Base-by-base conservation (phyloP, 2,797 vertebrate species). In the Okamejei kenojei region DNA sequence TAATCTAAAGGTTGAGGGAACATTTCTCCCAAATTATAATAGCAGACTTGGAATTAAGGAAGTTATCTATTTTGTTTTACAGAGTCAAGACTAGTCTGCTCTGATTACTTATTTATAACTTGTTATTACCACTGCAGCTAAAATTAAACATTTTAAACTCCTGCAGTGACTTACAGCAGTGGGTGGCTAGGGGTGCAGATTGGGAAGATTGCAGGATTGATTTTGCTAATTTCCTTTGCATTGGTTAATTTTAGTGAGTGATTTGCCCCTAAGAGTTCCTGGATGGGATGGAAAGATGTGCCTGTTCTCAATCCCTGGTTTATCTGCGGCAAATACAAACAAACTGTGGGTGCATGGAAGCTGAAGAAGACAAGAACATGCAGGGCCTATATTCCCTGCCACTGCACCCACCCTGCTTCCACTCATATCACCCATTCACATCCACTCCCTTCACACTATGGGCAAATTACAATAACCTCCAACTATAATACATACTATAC, bases 151-250 rank as follows among this genome's bases (percentile, higher is more conserved):
- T n/a, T n/a, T n/a, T n/a, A n/a, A 88, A 65, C 84, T 86, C 82
- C 63, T 19, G 61, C 63, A 65, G 82, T 86, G 8, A 63, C n/a
- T 88, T 65, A 15, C 6, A 2, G 61, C 29, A 88, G 17, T 65
- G 61, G 61, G 29, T 88, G 17, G 84, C 61, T 65, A 65, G 84
- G 29, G 63, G 15, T 65, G 9, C 84, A 65, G 61, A 88, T 65
- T n/a, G 65, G 61, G 19, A 88, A 65, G 35, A 88, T 88, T 88
- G 58, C 84, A 88, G 29, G 61, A 32, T 88, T 65, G n/a, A 88
- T 88, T 88, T 88, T n/a, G 17, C 61, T 88, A 63, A 88, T 68
- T 19, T 88, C 15, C 17, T 88, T 65, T 68, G n/a, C 32, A 88
- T 88, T 88, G 35, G 61, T 32, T 68, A n/a, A 19, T 23, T 15